These are phyloP conservation scores for Halcyon badia DNA, from an alignment of 2,797 vertebrate species.

Conservation along the genomic window DNA sequence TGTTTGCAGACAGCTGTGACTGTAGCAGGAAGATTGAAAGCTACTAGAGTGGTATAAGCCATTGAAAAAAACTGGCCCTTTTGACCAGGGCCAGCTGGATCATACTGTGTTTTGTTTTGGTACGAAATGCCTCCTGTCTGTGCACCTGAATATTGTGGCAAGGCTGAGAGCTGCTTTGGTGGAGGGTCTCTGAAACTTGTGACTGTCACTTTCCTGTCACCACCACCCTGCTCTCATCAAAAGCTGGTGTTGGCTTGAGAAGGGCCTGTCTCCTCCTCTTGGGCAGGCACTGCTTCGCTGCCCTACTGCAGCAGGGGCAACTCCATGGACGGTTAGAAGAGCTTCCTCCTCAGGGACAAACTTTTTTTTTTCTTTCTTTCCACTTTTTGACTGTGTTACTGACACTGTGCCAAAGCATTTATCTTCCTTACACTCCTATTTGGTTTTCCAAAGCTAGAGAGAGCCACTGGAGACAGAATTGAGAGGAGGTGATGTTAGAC, in stretches of 20 bases:
- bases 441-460: background rate
- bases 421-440: background rate
- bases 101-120: rapidly evolving
- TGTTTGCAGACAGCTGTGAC: background rate
- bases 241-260: background rate
- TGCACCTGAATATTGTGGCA: background rate
- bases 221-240: background rate
- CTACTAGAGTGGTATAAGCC: background rate
- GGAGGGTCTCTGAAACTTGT: background rate
- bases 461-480: background rate
- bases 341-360: background rate
- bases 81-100: background rate
- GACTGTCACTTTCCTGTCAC: background rate
- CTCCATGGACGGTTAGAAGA: background rate
- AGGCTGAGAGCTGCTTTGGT: background rate
- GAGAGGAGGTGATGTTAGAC: background rate
- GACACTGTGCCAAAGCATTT: background rate
- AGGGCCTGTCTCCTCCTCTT: background rate
- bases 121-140: background rate
- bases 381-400: background rate
- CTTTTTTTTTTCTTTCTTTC: background rate
- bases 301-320: background rate
- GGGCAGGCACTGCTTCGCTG: background rate
- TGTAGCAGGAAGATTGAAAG: background rate
- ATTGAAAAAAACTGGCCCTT: background rate